A percentile compares a stretch with the other conserved stretches of the same genome.
Evolutionary conservation across 2,113 vertebrate species (phyloP).

Genomic region (Coptodon bakossiorum): DNA sequence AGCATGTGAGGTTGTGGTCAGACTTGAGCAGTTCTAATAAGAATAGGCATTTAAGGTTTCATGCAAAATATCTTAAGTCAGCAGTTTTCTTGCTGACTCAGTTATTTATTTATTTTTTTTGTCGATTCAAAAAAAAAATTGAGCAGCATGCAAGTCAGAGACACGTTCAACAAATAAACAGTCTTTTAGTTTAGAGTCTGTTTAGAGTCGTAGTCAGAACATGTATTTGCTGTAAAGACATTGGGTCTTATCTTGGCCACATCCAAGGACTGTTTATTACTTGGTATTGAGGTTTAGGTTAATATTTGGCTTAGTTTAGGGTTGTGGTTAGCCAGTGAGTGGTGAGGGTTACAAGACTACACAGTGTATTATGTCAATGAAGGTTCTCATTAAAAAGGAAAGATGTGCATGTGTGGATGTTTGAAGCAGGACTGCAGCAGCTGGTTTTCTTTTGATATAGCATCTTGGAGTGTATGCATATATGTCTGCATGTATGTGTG

Average conservation of each 20-base stretch:
- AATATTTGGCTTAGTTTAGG: neutral
- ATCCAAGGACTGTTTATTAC: neutral
- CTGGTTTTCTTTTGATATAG: slow-evolving; percentile 33
- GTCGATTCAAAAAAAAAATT: neutral
- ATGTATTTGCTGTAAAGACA: neutral
- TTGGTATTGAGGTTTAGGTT: neutral
- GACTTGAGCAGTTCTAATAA: neutral
- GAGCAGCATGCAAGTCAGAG: neutral
- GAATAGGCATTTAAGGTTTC: neutral
- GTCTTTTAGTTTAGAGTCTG: neutral
- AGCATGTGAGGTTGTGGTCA: neutral
- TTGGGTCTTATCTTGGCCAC: neutral
- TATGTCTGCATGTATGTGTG: neutral
- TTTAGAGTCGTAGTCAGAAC: neutral
- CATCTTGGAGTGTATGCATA: neutral
- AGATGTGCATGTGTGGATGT: neutral
- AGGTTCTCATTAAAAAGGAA: neutral
- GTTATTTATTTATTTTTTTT: neutral
- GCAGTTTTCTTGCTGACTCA: neutral
- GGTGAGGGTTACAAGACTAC: neutral
- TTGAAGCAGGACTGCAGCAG: neutral
- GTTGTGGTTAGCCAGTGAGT: neutral
- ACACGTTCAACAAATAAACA: neutral
- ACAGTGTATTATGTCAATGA: neutral
- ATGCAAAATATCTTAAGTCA: neutral